phyloP scores from a whole-genome alignment of 2,888 invertebrate genomes.

The Drosophila niveifrons region DNA sequence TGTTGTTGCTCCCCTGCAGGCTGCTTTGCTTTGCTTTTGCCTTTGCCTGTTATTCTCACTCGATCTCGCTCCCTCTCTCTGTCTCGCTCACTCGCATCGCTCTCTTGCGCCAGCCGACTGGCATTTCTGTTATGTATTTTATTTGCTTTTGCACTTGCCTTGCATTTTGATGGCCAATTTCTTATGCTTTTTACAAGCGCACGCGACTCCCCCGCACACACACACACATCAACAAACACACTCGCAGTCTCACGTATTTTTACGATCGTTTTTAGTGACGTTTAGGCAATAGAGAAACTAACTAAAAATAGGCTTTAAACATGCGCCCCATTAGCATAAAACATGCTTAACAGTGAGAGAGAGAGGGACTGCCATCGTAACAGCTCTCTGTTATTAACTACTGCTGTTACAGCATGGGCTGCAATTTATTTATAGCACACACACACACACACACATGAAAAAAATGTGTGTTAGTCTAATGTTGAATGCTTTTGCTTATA shows the following conservation, averaged over 20 bases:
- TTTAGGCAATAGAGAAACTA: conserved; percentile 60
- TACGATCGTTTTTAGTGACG: conserved; percentile 55
- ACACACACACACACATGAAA: no score
- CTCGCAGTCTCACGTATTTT: conserved; percentile 30
- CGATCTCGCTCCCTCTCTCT: conserved; percentile 16
- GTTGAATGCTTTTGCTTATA: conserved; percentile 42
- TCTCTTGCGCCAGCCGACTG: conserved; percentile 18
- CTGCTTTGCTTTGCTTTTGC: conserved; percentile 3
- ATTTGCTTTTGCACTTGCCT: conserved; percentile 60
- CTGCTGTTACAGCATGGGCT: conserved; percentile 15
- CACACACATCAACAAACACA: conserved; percentile 19
- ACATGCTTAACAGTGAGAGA: conserved; percentile 44
- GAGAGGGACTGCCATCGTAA: conserved; percentile 9
- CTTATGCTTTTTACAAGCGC: conserved; percentile 57
- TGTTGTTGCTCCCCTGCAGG: conserved; percentile 34
- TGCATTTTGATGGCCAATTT: conserved; percentile 70
- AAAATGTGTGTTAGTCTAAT: conserved; percentile 9
- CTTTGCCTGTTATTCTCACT: conserved; percentile 5
- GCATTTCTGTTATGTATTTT: conserved; percentile 57
- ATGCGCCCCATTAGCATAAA: conserved; percentile 50
- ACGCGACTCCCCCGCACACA: conserved; percentile 38
- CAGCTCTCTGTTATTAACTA: conserved; percentile 30
- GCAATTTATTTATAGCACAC: conserved; percentile 21
- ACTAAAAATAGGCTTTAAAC: conserved; percentile 50
- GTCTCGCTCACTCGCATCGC: conserved; percentile 10